phyloP scores from a whole-genome alignment of 2,888 invertebrate genomes.

The Dinocampus coccinellae region DNA sequence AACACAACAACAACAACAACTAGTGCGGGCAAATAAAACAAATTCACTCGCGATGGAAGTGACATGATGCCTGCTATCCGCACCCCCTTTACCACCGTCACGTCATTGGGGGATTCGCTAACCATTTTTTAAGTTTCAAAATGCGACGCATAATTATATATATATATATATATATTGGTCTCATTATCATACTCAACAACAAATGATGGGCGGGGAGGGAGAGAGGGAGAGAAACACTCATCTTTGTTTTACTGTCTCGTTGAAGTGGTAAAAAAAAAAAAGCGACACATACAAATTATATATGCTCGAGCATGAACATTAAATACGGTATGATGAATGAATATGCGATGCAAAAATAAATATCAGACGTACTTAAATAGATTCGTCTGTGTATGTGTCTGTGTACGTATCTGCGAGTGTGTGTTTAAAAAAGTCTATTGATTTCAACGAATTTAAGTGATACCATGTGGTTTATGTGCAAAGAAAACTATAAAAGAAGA shows the following conservation, averaged over 20 bases:
- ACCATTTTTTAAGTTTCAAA: slow-evolving; percentile 17
- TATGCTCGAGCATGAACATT: background rate
- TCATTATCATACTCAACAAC: background rate
- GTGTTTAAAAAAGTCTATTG: background rate
- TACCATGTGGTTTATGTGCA: background rate
- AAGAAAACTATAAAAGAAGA: background rate
- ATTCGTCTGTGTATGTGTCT: background rate
- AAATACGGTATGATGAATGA: background rate
- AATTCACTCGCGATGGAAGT: slow-evolving; percentile 74
- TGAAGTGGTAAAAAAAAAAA: background rate
- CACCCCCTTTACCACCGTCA: slow-evolving; percentile 64
- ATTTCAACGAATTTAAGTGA: background rate
- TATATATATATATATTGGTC: background rate
- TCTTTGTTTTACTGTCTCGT: background rate
- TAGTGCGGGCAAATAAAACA: slow-evolving; percentile 72
- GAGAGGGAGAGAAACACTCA: background rate
- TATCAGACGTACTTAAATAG: background rate
- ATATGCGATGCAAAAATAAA: background rate
- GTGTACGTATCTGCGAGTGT: background rate
- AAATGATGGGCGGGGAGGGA: background rate
- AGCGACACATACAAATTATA: background rate
- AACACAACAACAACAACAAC: slow-evolving; percentile 46
- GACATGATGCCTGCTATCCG: slow-evolving; percentile 73
- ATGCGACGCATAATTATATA: background rate
- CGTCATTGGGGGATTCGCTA: slow-evolving; percentile 68